Conservation (phyloP, 1,140 invertebrate species). For the Eueides isabella region DNA sequence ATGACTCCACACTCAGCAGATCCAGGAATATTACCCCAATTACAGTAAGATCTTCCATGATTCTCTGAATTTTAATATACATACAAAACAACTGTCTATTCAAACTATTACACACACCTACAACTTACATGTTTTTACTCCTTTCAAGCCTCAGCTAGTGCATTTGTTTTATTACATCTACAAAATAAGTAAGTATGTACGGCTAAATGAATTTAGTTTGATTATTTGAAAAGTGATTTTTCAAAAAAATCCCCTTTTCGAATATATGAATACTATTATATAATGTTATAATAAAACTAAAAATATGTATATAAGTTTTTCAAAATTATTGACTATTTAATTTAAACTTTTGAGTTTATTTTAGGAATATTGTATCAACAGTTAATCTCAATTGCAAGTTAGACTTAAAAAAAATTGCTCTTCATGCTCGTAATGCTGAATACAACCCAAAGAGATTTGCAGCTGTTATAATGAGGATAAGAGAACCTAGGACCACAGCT, state of each 20-base stretch:
- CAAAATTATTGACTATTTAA: neutral
- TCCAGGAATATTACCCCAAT: constrained; percentile 95
- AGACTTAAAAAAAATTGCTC: constrained; percentile 98
- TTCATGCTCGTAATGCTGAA: constrained; percentile 99
- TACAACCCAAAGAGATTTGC: constrained; percentile 99
- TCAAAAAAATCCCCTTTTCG: too few relatives aligned
- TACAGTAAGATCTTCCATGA: constrained; percentile 88
- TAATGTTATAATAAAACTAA: too few relatives aligned
- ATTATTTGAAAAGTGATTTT: too few relatives aligned
- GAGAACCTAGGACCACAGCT: constrained; percentile 99
- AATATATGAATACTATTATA: too few relatives aligned
- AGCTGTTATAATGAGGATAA: constrained; percentile 99
- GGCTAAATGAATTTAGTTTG: too few relatives aligned
- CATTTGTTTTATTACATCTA: too few relatives aligned
- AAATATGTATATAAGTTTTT: too few relatives aligned
- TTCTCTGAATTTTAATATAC: constrained; percentile 40
- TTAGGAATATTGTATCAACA: constrained; percentile 97
- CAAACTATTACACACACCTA: too few relatives aligned
- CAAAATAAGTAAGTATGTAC: too few relatives aligned
- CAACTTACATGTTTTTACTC: too few relatives aligned
- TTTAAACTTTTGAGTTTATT: constrained; percentile 53
- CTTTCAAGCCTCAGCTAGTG: too few relatives aligned
- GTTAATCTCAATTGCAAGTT: constrained; percentile 98
- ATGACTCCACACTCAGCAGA: constrained; percentile 97
- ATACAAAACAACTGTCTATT: too few relatives aligned